Conservation (phyloP, 2,113 vertebrate genomes). For the Phyllostomus discolor region DNA sequence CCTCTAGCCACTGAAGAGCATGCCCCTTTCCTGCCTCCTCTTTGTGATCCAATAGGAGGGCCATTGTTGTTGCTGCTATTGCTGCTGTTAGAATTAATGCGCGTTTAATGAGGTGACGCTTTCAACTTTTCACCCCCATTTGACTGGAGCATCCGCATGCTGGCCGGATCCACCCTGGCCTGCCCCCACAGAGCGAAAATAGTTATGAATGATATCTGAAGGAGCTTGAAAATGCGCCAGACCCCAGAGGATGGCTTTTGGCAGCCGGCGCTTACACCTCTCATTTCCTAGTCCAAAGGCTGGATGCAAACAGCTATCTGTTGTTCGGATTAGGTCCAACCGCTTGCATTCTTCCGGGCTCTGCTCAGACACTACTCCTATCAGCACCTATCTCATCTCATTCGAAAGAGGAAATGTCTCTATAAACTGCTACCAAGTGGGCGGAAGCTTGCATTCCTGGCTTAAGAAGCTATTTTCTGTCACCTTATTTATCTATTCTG, state of each 20-base stretch:
- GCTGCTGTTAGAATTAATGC: not conserved
- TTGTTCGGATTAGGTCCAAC: not conserved
- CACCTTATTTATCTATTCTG: not conserved
- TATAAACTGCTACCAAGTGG: not conserved
- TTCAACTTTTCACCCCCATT: not conserved
- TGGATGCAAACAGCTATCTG: not conserved
- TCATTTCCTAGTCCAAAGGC: conserved; percentile 12
- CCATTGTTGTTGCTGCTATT: not conserved
- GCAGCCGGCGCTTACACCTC: not conserved
- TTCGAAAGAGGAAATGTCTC: not conserved
- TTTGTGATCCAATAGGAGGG: not conserved
- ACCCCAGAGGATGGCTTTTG: not conserved
- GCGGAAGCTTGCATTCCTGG: not conserved
- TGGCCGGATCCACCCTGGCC: not conserved
- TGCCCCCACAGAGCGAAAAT: not conserved
- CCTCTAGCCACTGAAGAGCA: not conserved
- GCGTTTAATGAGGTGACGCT: not conserved
- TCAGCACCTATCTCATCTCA: conserved; percentile 7
- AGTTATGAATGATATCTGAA: not conserved
- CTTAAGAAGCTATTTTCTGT: not conserved
- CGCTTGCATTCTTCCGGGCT: not conserved
- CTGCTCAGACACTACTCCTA: not conserved
- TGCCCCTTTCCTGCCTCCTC: not conserved
- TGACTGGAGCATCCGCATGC: not conserved
- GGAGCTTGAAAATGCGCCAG: not conserved